Evolutionary conservation across 2,888 invertebrate species (phyloP), one percentile per base, ranked within the genome.

Genomic region (Notodromas monacha): DNA sequence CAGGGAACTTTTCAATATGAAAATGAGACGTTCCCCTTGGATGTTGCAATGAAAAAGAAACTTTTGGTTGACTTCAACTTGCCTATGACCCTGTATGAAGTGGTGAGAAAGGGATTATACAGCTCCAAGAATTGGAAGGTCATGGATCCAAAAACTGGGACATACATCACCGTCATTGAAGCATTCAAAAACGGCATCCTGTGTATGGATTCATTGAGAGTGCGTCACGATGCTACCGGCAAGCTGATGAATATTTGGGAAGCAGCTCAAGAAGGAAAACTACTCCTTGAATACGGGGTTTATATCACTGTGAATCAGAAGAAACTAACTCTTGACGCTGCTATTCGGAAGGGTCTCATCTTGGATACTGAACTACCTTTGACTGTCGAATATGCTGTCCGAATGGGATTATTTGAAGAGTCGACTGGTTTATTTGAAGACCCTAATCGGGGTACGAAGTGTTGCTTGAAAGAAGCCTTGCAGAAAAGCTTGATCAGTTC

Each of bases 21-120:
- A n/a, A n/a, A n/a, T n/a, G n/a, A n/a, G n/a, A n/a, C n/a, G n/a
- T n/a, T n/a, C n/a, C n/a, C n/a, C n/a, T n/a, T n/a, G n/a, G n/a
- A n/a, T n/a, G n/a, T n/a, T n/a, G n/a, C n/a, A n/a, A n/a, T n/a
- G n/a, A n/a, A n/a, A n/a, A n/a, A n/a, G n/a, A n/a, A n/a, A n/a
- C n/a, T n/a, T n/a, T n/a, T n/a, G n/a, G n/a, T n/a, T n/a, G n/a
- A n/a, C n/a, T n/a, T n/a, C n/a, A n/a, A n/a, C n/a, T n/a, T n/a
- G 5, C 65, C 74, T 0, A 61, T 76, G 13, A 73, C 73, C 10
- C 48, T 77, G 16, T 77, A 77, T 44, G 57, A 73, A 42, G 72
- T 73, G 1, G 60, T 79, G 31, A 74, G 74, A 45, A 68, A 74
- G 51, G 76, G 77, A 2, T 52, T 76, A 0, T 76, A 76, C 43